Evolutionary conservation across 2,888 invertebrate species (phyloP), one percentile per base, ranked within the genome.

Genomic region (Caenorhabditis macrosperma): DNA sequence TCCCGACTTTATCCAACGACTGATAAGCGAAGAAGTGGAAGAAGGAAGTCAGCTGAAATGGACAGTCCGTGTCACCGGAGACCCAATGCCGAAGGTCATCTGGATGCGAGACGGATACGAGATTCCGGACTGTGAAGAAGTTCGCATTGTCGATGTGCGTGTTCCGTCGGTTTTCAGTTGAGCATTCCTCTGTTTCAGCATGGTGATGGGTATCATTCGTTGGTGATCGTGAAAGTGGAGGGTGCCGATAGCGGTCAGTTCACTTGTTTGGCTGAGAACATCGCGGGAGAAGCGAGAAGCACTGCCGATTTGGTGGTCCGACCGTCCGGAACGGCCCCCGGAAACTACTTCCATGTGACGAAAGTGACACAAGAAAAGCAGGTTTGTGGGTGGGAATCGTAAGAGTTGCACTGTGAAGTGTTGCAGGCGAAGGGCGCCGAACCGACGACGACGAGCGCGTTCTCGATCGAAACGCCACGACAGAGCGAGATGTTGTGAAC

Each of bases 201-300:
- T 48, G 87, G 86, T 7, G 69, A 82, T 54, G 92, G 91, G 12
- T 88, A 88, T 44, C 92, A 92, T 84, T 94, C 95, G 67, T 92
- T 99, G 81, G 94, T 95, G 57, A 94, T 99, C 80, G 94, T 96
- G 85, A 96, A 96, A 93, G 92, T 93, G 6, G 97, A 97, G 91
- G 93, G 96, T 91, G 98, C 98, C 92, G 98, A 99, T 91, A 96
- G 96, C n/a, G 99, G 96, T 1, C 95, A 97, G 15, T 99, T 97
- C 92, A 95, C 96, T 38, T 93, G 93, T 44, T 94, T 97, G 60
- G 97, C 97, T 67, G 96, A 97, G 92, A 99, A 99, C 91, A 94
- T 95, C 81, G 97, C 96, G 63, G 99, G 99, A 44, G 95, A 95
- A 87, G 84, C 84, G 10, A 64, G 84, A 63, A 78, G 78, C 22